Conservation (phyloP, 1,140 invertebrate genomes). For the Hycleus cichorii region DNA sequence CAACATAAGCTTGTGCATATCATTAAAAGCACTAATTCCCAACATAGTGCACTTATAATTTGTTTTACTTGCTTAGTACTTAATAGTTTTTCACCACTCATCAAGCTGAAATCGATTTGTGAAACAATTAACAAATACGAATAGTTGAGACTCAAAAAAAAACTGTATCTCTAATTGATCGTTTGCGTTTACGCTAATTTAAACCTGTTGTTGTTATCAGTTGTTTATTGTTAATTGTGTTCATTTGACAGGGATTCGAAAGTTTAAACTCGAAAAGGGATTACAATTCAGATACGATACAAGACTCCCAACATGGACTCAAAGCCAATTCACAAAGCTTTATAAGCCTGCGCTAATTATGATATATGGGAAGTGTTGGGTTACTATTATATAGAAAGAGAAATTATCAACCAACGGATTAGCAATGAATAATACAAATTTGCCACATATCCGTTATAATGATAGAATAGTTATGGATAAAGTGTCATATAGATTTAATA, state of each 20-base stretch:
- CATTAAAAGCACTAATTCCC: too few relatives aligned
- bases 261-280: slow-evolving; percentile 11
- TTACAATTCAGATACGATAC: slow-evolving; percentile 11
- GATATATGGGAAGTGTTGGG: slow-evolving; percentile 6
- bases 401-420: slow-evolving; percentile 15
- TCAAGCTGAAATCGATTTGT: too few relatives aligned
- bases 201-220: too few relatives aligned
- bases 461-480: slow-evolving; percentile 3
- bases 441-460: slow-evolving; percentile 1
- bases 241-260: background rate
- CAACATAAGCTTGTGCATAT: too few relatives aligned
- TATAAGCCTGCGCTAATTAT: slow-evolving; percentile 9
- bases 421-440: slow-evolving; percentile 7
- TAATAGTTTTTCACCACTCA: too few relatives aligned
- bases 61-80: too few relatives aligned
- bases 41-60: too few relatives aligned
- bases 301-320: slow-evolving; percentile 12
- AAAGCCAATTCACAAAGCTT: slow-evolving; percentile 15
- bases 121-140: too few relatives aligned
- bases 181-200: too few relatives aligned
- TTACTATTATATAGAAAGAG: slow-evolving; percentile 5
- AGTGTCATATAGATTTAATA: slow-evolving; percentile 2
- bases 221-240: too few relatives aligned
- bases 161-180: too few relatives aligned
- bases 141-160: too few relatives aligned